phyloP scores from a whole-genome alignment of 2,797 vertebrate species.

The Morus bassanus region DNA sequence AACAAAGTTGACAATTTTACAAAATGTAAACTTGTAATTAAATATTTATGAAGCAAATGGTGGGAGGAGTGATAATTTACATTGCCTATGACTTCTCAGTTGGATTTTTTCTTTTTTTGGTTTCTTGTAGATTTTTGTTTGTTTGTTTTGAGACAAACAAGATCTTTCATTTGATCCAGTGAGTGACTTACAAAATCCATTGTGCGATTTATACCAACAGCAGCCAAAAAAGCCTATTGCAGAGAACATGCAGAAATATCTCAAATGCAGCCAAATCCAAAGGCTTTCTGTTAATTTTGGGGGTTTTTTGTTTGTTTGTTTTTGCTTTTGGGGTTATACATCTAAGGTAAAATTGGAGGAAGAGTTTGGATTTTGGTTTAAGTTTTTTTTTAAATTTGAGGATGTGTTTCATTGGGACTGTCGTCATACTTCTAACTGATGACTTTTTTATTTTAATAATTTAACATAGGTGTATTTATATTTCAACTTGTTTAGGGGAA shows the following conservation, averaged over 20 bases:
- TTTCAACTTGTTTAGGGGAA: neutral
- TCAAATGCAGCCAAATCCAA: neutral
- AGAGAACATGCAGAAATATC: neutral
- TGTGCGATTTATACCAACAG: neutral
- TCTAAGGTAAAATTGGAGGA: neutral
- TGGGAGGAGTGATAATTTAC: neutral
- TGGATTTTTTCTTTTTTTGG: neutral
- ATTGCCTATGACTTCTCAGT: neutral
- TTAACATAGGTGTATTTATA: neutral
- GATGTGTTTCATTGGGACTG: neutral
- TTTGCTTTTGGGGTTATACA: neutral
- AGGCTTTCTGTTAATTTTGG: neutral
- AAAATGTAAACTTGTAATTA: neutral
- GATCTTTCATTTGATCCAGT: neutral
- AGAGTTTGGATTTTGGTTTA: neutral
- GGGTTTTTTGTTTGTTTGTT: neutral
- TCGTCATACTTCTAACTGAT: neutral
- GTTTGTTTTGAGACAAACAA: neutral
- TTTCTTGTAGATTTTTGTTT: neutral
- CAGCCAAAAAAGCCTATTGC: neutral
- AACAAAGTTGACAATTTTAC: neutral
- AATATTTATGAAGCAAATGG: neutral
- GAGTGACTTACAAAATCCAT: neutral
- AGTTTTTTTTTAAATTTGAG: neutral
- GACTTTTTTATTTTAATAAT: neutral